Conservation (phyloP, 2,113 vertebrate genomes). For the Lepisosteus oculatus region DNA sequence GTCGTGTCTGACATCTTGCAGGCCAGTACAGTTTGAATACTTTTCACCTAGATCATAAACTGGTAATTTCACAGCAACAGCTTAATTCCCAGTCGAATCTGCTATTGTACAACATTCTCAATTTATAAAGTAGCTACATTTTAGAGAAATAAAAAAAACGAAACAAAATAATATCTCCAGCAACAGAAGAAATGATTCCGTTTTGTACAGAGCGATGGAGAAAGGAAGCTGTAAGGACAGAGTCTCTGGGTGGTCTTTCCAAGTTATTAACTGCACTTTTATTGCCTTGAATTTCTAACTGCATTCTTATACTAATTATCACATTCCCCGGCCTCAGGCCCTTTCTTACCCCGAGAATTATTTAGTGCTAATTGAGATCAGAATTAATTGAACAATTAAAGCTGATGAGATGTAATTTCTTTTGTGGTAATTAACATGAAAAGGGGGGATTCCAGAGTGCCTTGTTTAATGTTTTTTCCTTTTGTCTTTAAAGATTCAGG, state of each 20-base stretch:
- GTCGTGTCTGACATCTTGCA: too few species aligned
- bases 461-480: not conserved
- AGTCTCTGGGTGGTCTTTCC: not conserved
- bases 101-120: too few species aligned
- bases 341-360: not conserved
- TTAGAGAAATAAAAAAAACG: too few species aligned
- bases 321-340: not conserved
- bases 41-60: too few species aligned
- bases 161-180: too few species aligned
- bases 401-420: not conserved
- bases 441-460: not conserved
- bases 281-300: not conserved
- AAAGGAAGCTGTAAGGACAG: not conserved
- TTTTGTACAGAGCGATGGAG: not conserved
- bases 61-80: too few species aligned
- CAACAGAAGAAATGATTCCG: too few species aligned
- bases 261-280: not conserved
- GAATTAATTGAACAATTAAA: not conserved
- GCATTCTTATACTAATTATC: not conserved
- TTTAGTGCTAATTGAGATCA: slow-evolving; percentile 1
- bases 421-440: not conserved
- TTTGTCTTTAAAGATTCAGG: not conserved
- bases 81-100: too few species aligned
- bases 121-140: too few species aligned
- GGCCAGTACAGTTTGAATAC: too few species aligned